Evolutionary conservation across 2,113 vertebrate genomes (phyloP), one percentile per base, ranked within the genome.

Genomic region (Struthidea cinerea): DNA sequence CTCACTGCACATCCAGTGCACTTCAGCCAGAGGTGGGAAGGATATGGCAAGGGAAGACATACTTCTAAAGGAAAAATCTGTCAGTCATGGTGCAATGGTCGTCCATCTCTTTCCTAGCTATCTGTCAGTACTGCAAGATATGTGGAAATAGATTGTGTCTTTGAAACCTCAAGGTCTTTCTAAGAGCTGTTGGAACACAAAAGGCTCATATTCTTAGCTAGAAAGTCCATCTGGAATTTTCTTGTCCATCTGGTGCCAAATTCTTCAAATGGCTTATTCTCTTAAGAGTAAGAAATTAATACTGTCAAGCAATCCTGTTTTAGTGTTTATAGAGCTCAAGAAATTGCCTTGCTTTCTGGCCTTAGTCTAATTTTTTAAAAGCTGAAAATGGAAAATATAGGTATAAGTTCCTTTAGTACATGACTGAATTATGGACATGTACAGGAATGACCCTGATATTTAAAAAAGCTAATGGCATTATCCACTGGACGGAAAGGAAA

Each of bases 131-230:
- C 55, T 39, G 74, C 42, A 81, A 93, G 83, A 84, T 92, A 39
- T 1, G 7, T 59, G 76, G 83, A 95, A 94, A 93, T 78, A 90
- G 68, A 94, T 81, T 61, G 84, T 91, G 96, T 70, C 95, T 97
- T 94, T 96, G 92, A 95, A 95, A 89, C 68, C 71, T 88, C 96
- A 95, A 95, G 79, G 92, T 90, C 95, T 90, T 97, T 89, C 71
- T 39, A 86, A 77, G 68, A 95, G 42, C 33, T 92, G 17, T 10
- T 59, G 71, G 55, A 92, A 94, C 59, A 74, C 42, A 50, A 77
- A 90, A 89, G 28, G 4, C 74, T 88, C 27, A 33, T 90, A 57
- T 35, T 35, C 42, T 41, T 77, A 74, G 35, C 42, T 67, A 10
- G 50, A 84, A 94, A 63, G 30, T 74, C 82, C 50, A 55, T 74